Evolutionary conservation across 2,888 invertebrate species (phyloP).

Genomic region (Drosophila subquinaria): DNA sequence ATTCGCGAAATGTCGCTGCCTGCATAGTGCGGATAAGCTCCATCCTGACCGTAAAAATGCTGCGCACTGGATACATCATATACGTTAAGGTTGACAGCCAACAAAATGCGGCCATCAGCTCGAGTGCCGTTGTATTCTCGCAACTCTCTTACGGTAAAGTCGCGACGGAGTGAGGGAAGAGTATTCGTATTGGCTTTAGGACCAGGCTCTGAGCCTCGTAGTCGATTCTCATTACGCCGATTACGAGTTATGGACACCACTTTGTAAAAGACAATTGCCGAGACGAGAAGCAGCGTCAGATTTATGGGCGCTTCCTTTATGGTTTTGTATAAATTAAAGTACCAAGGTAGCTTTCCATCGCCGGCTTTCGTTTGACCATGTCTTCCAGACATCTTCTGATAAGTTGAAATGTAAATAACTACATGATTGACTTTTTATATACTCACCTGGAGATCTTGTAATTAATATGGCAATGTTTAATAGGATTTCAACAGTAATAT

Average conservation of each 20-base stretch:
- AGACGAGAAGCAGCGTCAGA: conserved; percentile 50
- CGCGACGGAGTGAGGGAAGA: conserved; percentile 25
- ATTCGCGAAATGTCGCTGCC: conserved; percentile 58
- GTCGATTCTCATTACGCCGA: conserved; percentile 10
- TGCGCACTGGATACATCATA: conserved; percentile 56
- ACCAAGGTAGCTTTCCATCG: conserved; percentile 50
- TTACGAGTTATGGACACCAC: conserved; percentile 33
- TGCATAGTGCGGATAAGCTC: conserved; percentile 56
- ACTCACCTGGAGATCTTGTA: conserved; percentile 2
- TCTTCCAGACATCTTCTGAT: conserved; percentile 40
- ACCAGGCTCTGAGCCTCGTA: not conserved
- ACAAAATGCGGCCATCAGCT: conserved; percentile 55
- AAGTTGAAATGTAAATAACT: not conserved
- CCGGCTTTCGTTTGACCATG: not conserved
- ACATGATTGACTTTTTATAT: not conserved
- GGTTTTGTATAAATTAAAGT: conserved; percentile 34
- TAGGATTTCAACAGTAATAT: not conserved
- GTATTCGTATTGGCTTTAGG: not conserved
- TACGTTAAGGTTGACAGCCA: conserved; percentile 57
- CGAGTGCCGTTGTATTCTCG: conserved; percentile 48
- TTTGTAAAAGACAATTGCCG: conserved; percentile 60
- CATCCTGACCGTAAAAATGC: conserved; percentile 53
- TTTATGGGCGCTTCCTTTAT: conserved; percentile 49
- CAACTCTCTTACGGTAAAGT: conserved; percentile 55
- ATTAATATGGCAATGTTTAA: not conserved